Conservation (phyloP, 2,888 invertebrate genomes). For the Apodemia mormo region DNA sequence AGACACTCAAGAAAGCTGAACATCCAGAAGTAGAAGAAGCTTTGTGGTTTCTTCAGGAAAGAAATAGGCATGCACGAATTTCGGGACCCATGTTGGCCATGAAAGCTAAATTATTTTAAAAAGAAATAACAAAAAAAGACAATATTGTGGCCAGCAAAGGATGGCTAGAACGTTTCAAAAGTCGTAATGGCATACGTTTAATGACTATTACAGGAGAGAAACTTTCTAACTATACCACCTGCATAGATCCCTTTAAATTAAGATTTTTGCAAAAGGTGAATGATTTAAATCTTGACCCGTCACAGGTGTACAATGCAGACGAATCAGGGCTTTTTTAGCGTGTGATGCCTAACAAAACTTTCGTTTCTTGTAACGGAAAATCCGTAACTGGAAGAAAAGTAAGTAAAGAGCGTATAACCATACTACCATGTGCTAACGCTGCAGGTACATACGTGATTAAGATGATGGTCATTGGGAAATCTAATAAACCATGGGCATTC, state of each 20-base stretch:
- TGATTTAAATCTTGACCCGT: slow-evolving; percentile 39
- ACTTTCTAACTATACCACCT: slow-evolving; percentile 37
- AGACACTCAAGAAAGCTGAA: slow-evolving; percentile 41
- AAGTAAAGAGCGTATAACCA: slow-evolving; percentile 40
- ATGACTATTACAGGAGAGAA: slow-evolving; percentile 37
- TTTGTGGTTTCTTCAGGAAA: slow-evolving; percentile 42
- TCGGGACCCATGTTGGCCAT: slow-evolving; percentile 38
- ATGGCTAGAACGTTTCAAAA: slow-evolving; percentile 42
- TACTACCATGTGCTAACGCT: slow-evolving; percentile 43
- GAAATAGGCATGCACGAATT: slow-evolving; percentile 37
- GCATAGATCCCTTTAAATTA: slow-evolving; percentile 38
- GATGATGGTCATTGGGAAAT: slow-evolving; percentile 42
- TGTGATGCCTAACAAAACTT: slow-evolving; percentile 41
- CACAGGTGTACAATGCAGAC: slow-evolving; percentile 40
- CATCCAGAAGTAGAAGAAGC: slow-evolving; percentile 42
- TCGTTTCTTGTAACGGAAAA: slow-evolving; percentile 39
- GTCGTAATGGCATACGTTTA: slow-evolving; percentile 40
- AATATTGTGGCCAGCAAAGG: slow-evolving; percentile 41
- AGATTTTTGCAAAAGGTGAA: slow-evolving; percentile 39
- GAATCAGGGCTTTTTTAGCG: slow-evolving; percentile 42
- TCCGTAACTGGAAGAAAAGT: slow-evolving; percentile 37
- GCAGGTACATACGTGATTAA: slow-evolving; percentile 38
- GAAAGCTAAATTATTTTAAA: slow-evolving; percentile 41
- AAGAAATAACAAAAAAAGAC: slow-evolving; percentile 40
- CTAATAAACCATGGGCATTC: slow-evolving; percentile 42